Base-by-base conservation (phyloP, 2,113 vertebrate species). In the Saguinus midas region DNA sequence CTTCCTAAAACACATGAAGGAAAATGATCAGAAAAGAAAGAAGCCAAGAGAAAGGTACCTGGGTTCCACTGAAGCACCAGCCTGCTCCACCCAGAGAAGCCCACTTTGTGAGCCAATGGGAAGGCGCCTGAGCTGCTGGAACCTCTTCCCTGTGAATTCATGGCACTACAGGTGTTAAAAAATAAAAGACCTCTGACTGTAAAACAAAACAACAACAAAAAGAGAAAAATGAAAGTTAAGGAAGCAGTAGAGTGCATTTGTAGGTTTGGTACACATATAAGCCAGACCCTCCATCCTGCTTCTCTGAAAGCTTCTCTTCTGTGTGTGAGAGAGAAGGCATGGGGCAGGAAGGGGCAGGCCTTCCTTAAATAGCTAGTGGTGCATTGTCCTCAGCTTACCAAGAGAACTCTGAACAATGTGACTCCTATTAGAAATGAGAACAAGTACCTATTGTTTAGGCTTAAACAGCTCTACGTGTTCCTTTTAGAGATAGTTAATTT, bases 401-500 rank as follows among this genome's bases (percentile, higher is more conserved):
- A 72, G 64, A 95, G 70, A 85, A 92, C 70, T 50, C 81, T 48
- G 45, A 76, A 85, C 97, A 82, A 75, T 43, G 86, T 2, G 25
- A 50, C 87, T 87, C 75, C 76, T 96, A 82, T 97, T 96, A 92
- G 95, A 64, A 79, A 52, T 1, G 23, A 90, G 95, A 97, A 98
- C 98, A 98, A 98, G 97, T 43, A 68, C 87, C 96, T 96, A 98
- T 98, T 98, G 96, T 97, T 90, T 58, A 66, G 96, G 32, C 68
- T 95, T 83, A 83, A 98, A 90, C 48, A 87, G 90, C 95, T 95
- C 61, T 21, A 45, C 96, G 97, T 90, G 96, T 97, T 97, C 96
- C 96, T 97, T 97, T 96, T 95, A 92, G 96, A 96, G 96, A 97
- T 97, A 98, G 97, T 96, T 98, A 96, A 98, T 97, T 98, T 98